Percentiles rank a stretch among this genome's conserved stretches.
phyloP scores from a whole-genome alignment of 1,140 invertebrate genomes.

The Calycopis cecrops region DNA sequence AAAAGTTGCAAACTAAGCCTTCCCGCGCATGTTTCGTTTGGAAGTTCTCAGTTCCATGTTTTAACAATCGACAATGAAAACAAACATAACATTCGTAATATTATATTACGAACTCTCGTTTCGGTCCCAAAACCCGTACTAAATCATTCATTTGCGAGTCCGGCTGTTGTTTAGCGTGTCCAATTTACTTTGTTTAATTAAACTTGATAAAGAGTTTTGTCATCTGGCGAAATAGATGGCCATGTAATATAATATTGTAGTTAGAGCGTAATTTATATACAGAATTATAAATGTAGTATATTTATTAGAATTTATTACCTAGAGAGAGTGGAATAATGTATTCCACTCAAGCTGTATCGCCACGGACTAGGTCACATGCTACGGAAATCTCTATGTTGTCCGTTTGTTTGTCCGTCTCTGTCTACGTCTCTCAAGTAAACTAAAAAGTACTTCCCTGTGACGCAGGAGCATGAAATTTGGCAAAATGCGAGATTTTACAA shows the following conservation, averaged over 20 bases:
- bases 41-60: background rate
- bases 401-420: too few species aligned
- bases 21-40: too few species aligned
- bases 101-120: background rate
- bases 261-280: background rate
- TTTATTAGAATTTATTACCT: too few species aligned
- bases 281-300: background rate
- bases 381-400: too few species aligned
- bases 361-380: too few species aligned
- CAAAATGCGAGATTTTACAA: too few species aligned
- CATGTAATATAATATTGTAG: background rate
- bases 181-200: conserved; percentile 4
- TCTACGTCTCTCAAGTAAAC: too few species aligned
- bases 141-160: background rate
- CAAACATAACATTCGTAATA: background rate
- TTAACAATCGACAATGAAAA: background rate
- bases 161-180: conserved; percentile 4
- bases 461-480: too few species aligned
- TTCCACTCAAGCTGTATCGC: too few species aligned
- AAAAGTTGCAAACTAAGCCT: too few species aligned
- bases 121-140: background rate
- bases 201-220: conserved; percentile 4
- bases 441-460: too few species aligned
- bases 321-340: too few species aligned
- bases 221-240: background rate